Conservation (phyloP, 2,888 invertebrate species). For the Tubulanus polymorphus region DNA sequence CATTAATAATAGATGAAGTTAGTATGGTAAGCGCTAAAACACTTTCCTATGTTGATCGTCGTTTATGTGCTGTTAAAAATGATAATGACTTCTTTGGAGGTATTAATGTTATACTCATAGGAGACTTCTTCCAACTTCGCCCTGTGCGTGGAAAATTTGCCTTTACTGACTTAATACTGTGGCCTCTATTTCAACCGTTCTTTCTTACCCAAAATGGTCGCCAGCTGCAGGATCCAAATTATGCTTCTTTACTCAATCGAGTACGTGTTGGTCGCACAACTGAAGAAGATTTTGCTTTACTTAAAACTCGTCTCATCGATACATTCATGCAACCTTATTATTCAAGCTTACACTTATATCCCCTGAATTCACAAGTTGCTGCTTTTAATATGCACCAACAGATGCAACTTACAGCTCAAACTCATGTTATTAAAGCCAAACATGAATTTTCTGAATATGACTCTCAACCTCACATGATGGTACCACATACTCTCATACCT, state of each 20-base stretch:
- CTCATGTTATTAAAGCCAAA: background rate
- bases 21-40: background rate
- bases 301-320: background rate
- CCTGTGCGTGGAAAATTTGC: background rate
- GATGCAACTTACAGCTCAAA: background rate
- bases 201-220: background rate
- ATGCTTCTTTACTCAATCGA: background rate
- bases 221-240: background rate
- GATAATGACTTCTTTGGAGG: background rate
- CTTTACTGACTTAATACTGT: background rate
- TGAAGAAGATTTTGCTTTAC: background rate
- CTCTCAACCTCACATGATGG: background rate
- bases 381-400: background rate
- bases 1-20: background rate
- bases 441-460: background rate
- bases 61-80: background rate
- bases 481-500: background rate
- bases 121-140: background rate
- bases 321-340: background rate
- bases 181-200: background rate
- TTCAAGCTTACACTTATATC: background rate
- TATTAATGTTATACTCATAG: background rate
- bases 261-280: background rate
- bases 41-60: background rate
- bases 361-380: background rate